phyloP scores from a whole-genome alignment of 2,888 invertebrate species.

The Hydriomena furcata region DNA sequence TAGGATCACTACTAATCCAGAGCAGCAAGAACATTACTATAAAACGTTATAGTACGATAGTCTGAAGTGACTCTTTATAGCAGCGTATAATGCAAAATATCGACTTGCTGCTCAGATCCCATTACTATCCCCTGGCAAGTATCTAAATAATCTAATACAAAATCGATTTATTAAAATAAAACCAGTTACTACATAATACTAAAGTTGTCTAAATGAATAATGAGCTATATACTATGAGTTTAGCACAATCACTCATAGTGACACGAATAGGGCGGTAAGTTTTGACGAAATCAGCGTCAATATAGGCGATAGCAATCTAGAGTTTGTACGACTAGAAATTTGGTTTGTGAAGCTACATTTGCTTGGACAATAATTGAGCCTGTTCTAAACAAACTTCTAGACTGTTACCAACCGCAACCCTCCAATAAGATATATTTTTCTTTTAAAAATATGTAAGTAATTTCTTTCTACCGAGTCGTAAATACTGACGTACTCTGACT shows the following conservation, averaged over 20 bases:
- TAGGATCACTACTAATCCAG: not conserved
- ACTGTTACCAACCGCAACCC: too few species aligned
- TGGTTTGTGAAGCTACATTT: not conserved
- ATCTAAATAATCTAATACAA: conserved; percentile 48
- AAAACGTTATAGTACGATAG: too few species aligned
- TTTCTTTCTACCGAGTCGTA: too few species aligned
- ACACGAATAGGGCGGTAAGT: conserved; percentile 62
- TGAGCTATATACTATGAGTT: conserved; percentile 80
- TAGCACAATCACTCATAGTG: conserved; percentile 83
- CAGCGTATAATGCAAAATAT: too few species aligned
- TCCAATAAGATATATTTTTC: too few species aligned
- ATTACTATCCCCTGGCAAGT: conserved; percentile 45
- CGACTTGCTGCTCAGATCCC: too few species aligned
- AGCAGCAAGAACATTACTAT: too few species aligned
- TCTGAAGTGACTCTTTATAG: too few species aligned
- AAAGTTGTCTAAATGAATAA: conserved; percentile 67
- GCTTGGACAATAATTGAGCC: not conserved
- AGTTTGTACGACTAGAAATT: not conserved
- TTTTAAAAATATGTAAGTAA: too few species aligned
- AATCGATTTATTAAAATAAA: conserved; percentile 50
- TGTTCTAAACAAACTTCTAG: too few species aligned
- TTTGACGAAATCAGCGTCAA: conserved; percentile 30
- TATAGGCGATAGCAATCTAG: conserved; percentile 21
- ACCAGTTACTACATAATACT: conserved; percentile 52
- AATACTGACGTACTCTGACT: conserved; percentile 9